phyloP scores from a whole-genome alignment of 2,888 invertebrate genomes.

The Drosophila ezoana region DNA sequence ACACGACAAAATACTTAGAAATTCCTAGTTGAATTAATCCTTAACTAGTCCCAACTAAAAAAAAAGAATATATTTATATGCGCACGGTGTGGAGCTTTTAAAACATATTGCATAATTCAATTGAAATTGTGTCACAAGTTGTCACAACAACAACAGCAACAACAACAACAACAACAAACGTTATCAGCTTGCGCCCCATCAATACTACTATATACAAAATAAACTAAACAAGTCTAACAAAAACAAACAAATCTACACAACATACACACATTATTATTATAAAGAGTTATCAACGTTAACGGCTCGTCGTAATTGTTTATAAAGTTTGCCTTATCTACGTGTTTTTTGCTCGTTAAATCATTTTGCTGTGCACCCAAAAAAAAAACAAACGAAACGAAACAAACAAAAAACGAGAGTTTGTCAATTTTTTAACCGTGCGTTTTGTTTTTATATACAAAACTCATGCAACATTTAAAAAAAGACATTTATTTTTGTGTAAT shows the following conservation, averaged over 20 bases:
- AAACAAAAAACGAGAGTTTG: slow-evolving; percentile 42
- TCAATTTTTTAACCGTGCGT: slow-evolving; percentile 46
- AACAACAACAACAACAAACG: slow-evolving; percentile 17
- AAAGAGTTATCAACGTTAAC: slow-evolving; percentile 43
- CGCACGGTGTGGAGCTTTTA: slow-evolving; percentile 54
- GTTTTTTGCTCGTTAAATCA: slow-evolving; percentile 71
- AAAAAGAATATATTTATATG: slow-evolving; percentile 23
- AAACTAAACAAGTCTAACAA: slow-evolving; percentile 16
- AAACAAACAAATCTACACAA: slow-evolving; percentile 26
- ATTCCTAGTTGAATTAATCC: slow-evolving; percentile 77
- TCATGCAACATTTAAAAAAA: slow-evolving; percentile 61
- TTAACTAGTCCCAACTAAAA: slow-evolving; percentile 77
- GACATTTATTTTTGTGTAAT: slow-evolving; percentile 77
- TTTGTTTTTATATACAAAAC: slow-evolving; percentile 30
- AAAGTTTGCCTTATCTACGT: slow-evolving; percentile 70
- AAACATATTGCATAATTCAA: slow-evolving; percentile 37
- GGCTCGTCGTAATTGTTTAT: slow-evolving; percentile 55
- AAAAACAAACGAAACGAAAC: not conserved
- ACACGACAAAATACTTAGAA: slow-evolving; percentile 55
- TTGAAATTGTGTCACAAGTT: slow-evolving; percentile 44
- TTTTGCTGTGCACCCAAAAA: slow-evolving; percentile 60
- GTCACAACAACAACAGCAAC: slow-evolving; percentile 7
- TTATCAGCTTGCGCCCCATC: slow-evolving; percentile 22
- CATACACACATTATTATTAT: slow-evolving; percentile 2
- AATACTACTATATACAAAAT: slow-evolving; percentile 3